Base-by-base conservation (phyloP, 2,797 vertebrate genomes). In the Melopsittacus undulatus region DNA sequence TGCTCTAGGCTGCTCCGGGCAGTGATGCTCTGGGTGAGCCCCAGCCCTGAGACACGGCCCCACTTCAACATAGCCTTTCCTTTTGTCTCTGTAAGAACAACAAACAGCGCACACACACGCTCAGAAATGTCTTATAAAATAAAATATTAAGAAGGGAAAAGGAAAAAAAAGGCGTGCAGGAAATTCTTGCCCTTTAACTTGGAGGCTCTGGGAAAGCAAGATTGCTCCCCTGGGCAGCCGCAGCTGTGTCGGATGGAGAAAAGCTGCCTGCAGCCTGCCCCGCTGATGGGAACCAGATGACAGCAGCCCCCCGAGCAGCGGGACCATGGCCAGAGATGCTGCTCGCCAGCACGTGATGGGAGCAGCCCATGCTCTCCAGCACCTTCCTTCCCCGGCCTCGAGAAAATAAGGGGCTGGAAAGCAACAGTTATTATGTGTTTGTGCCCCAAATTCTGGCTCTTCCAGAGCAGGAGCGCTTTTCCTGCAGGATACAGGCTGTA, bases 271-370 rank as follows among this genome's bases (percentile, higher is more conserved):
- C 75, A 88, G 92, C 76, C 72, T 29, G 67, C 70, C 54, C 67
- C 2, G 36, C 86, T 96, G 96, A 97, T 97, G 96, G 92, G 93
- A 97, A 96, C 88, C 97, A 97, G 95, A 95, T 96, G 97, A 79
- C 15, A 74, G 27, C 27, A 4, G 3, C 7, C 36, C 30, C 27
- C 30, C 4, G 21, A 62, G 56, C 83, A 19, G 85, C 2, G 10
- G 92, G 90, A 93, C 27, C 1, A 76, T 3, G 26, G 86, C 86
- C 90, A 40, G 72, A 52, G 90, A 78, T 34, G 76, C 77, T 2
- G 89, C 64, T 69, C 11, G 27, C 43, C 12, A 1, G 68, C 72
- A 45, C 51, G 51, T 75, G 84, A 81, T 26, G 81, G 69, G 59
- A 76, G 63, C 38, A 7, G 78, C 45, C 34, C 13, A 2, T 1